These are phyloP conservation scores for Syrrhaptes paradoxus DNA, from an alignment of 2,113 vertebrate species.

Conservation along the genomic window DNA sequence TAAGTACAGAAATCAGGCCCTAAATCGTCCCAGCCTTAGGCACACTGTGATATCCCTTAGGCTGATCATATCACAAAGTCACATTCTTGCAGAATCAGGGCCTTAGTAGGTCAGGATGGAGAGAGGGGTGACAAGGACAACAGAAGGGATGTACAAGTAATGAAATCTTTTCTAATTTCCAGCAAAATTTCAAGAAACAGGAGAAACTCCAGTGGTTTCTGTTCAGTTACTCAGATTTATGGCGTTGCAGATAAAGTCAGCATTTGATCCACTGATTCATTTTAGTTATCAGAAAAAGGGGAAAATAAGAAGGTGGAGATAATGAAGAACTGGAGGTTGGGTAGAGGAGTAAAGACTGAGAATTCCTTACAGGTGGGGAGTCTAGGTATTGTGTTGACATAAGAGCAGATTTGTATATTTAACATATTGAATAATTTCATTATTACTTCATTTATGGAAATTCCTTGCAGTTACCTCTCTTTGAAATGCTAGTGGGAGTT, in stretches of 20 bases:
- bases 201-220: neutral
- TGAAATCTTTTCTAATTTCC: neutral
- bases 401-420: neutral
- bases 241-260: neutral
- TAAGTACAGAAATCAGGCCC: neutral
- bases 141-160: neutral
- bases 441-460: neutral
- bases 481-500: neutral
- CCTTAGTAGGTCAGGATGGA: neutral
- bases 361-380: neutral
- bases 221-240: neutral
- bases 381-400: neutral
- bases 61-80: neutral
- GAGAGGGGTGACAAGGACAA: neutral
- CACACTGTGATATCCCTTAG: neutral
- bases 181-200: neutral
- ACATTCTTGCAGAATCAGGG: neutral
- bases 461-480: neutral
- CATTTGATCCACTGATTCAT: neutral
- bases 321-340: neutral
- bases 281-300: neutral
- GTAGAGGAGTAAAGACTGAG: neutral
- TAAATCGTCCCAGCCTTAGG: neutral
- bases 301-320: neutral
- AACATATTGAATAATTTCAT: neutral